Base-by-base conservation (phyloP, 92 coral and sea anemone genomes). In the Parazoanthus swiftii region DNA sequence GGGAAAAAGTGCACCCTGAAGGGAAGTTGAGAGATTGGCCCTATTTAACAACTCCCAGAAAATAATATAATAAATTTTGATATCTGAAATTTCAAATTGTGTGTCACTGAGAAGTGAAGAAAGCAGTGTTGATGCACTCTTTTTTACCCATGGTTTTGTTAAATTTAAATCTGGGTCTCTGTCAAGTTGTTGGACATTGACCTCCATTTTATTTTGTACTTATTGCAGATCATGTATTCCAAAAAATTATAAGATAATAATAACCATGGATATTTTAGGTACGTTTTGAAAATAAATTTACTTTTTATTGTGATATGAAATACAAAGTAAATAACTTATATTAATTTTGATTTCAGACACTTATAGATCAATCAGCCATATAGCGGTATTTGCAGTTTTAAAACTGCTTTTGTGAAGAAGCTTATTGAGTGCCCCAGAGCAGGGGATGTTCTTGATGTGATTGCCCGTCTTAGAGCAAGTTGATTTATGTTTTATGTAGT, bases 111-210 rank as follows among this genome's bases (percentile, higher is more conserved):
- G 81, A 77, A 77, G 26, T 14, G 65, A 77, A 77, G 35, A 46
- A 77, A 77, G 81, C 58, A 46, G 81, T 77, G 81, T 10, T 20
- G 58, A 54, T 54, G 81, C 58, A 76, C 35, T 39, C 81, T 76
- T 76, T 76, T 14, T 44, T 70, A 70, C 18, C 10, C 74, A 70
- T 70, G 26, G 74, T 23, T 70, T 18, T 18, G 48, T 44, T 44
- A 44, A 44, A 44, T 44, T 44, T 44, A 18, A 70, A 18, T 23
- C 74, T 36, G 4, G 3, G 76, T 10, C 37, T 7, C 48, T 44
- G 35, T 72, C 76, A 36, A 29, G 35, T 72, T 72, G 76, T 36
- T 71, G 15, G 23, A 3, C 11, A 70, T 70, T 70, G 74, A 70
- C 74, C 74, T 70, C 16, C 74, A 70, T 7, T 70, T 70, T 70